Base-by-base conservation (phyloP, 2,113 vertebrate genomes). In the Xiphophorus hellerii region DNA sequence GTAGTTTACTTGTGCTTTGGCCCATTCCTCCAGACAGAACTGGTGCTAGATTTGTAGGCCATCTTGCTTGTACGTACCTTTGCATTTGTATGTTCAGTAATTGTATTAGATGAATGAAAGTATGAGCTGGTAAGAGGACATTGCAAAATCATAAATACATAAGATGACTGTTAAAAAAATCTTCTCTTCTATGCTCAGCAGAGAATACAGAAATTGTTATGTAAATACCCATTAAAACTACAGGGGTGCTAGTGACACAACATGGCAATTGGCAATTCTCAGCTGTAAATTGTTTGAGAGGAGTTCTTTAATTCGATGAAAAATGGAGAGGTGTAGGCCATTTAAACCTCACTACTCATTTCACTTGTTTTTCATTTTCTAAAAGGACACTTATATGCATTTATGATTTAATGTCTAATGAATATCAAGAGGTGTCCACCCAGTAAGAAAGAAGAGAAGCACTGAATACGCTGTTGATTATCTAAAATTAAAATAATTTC, bases 401-500 rank as follows among this genome's bases (percentile, higher is more conserved):
- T 48, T 31, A 7, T 28, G 39, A 9, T 62, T 71, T 62, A 5
- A 62, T 62, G n/a, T 66, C 33, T 9, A 67, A 73, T 33, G 4
- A 42, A 71, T 51, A 63, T 71, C 60, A 69, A 5, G 25, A 30
- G 27, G 42, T 15, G 31, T 39, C 37, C n/a, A 62, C 62, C 42
- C 48, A 73, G 17, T 11, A 2, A 29, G n/a, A 8, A 74, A 39
- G 8, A 28, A 35, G 13, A 22, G 33, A 0, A 30, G 30, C 75
- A 31, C 12, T 0, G 64, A 51, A 22, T 28, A 29, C 30, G 37
- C 42, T 72, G 11, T 63, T 73, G 68, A 85, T 78, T 67, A 31
- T 13, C 33, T 79, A 9, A 61, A 62, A 69, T 77, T 67, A 71
- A 70, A n/a, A 13, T 62, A n/a, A 39, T 44, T 71, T 73, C 0